Conservation (phyloP, 2,888 invertebrate genomes). For the Acanthopleura granulata region DNA sequence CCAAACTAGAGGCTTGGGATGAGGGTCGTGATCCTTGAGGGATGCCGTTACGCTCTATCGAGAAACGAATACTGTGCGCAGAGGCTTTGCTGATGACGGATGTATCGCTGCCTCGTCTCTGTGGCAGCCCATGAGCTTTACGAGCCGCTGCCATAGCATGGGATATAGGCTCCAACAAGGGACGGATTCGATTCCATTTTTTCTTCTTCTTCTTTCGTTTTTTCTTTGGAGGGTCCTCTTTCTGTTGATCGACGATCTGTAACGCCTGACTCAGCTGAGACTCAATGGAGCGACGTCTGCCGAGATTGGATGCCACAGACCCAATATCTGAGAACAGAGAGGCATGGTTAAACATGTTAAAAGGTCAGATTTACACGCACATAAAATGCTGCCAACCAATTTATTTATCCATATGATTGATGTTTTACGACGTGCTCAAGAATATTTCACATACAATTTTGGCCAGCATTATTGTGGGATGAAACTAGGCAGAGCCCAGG, state of each 20-base stretch:
- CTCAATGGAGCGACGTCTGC: conserved; percentile 86
- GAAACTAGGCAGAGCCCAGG: too few species aligned
- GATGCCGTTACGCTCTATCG: conserved; percentile 36
- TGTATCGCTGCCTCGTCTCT: conserved; percentile 44
- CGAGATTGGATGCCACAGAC: conserved; percentile 37
- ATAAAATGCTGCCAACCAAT: too few species aligned
- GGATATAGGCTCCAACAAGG: conserved; percentile 46
- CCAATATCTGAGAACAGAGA: conserved; percentile 39
- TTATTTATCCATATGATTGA: too few species aligned
- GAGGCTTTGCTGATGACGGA: conserved; percentile 52
- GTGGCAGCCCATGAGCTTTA: conserved; percentile 25
- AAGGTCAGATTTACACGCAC: too few species aligned
- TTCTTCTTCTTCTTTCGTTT: conserved; percentile 42
- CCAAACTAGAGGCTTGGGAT: conserved; percentile 4
- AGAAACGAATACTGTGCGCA: conserved; percentile 43
- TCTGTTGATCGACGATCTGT: conserved; percentile 1
- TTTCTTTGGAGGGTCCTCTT: conserved; percentile 18
- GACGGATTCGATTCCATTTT: conserved; percentile 45
- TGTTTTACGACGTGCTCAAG: too few species aligned
- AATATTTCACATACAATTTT: too few species aligned
- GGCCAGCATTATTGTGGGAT: too few species aligned
- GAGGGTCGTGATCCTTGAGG: conserved; percentile 26
- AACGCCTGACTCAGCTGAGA: conserved; percentile 75
- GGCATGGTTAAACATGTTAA: neutral
- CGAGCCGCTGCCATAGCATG: conserved; percentile 40